Base-by-base conservation (phyloP, 2,888 invertebrate genomes). In the Torymus texanus region DNA sequence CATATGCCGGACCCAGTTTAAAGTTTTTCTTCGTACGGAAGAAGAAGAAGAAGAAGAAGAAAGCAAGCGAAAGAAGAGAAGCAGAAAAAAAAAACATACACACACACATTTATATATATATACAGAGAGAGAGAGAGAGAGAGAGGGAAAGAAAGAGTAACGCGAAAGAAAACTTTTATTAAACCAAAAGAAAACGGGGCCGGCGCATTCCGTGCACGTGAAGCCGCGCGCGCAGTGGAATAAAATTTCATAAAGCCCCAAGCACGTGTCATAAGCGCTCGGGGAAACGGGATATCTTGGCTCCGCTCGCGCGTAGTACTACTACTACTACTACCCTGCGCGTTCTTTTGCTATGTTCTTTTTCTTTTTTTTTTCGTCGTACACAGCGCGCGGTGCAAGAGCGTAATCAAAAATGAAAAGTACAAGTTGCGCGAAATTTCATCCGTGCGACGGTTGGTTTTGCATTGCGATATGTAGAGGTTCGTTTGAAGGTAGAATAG, bases 161-260 rank as follows among this genome's bases (percentile, higher is more conserved):
- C 29, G 63, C 50, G 50, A 63, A 74, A 62, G 76, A 63, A 75
- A 77, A 75, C 13, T 81, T 81, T 81, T 78, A 81, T 78, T 75
- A 78, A 81, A 78, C 56, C 58, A 63, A 81, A 75, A 76, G 75
- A 63, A 41, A 78, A 75, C 65, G 62, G 65, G 41, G 21, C 41
- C 41, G 41, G 21, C 24, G 67, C 75, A 78, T 78, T 78, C 78
- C 53, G 78, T 21, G 75, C 81, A 78, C 81, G 81, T 72, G 75
- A 78, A 78, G 66, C 65, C 51, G 21, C 21, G 21, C 21, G 21
- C 21, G 41, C 41, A 68, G 18, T 41, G 71, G 78, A 81, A 78
- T 81, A 78, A 81, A 81, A 81, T 81, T 81, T 81, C 81, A 81
- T 81, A 81, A 81, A 81, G 75, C 78, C 41, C 75, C 78, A 62